Conservation (phyloP, 2,113 vertebrate genomes). For the Grammomys dolichurus region DNA sequence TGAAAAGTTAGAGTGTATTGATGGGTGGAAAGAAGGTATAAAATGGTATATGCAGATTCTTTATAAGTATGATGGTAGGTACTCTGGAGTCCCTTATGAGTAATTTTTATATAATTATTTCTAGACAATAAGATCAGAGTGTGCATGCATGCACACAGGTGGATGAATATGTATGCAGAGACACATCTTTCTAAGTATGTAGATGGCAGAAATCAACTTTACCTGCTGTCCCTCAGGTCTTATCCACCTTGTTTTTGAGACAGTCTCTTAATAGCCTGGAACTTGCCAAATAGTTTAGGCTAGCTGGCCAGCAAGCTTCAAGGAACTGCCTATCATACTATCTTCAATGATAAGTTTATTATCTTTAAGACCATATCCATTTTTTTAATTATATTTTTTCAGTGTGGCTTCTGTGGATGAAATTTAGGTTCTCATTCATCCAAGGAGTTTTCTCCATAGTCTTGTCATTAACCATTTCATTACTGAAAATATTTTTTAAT, state of each 20-base stretch:
- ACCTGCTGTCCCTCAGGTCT: not conserved
- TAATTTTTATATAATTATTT: not conserved
- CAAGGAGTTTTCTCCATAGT: not conserved
- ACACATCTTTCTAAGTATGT: not conserved
- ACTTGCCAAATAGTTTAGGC: not conserved
- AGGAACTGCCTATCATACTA: not conserved
- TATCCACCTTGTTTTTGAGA: not conserved
- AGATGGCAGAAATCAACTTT: not conserved
- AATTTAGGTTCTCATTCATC: not conserved
- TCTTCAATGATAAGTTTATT: not conserved
- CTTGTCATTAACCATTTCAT: not conserved
- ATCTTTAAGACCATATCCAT: not conserved
- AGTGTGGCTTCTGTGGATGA: not conserved
- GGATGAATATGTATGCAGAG: not conserved
- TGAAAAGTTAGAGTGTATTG: slow-evolving; percentile 4
- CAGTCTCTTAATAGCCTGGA: not conserved
- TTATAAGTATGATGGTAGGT: not conserved
- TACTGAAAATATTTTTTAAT: slow-evolving; percentile 6
- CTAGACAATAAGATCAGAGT: not conserved
- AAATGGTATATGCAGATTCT: not conserved
- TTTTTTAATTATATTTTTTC: not conserved
- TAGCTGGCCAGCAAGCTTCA: not conserved
- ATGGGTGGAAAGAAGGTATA: not conserved
- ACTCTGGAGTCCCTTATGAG: not conserved
- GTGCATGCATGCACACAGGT: too few relatives aligned